phyloP scores from a whole-genome alignment of 2,888 invertebrate species.

The Parnassius smintheus region DNA sequence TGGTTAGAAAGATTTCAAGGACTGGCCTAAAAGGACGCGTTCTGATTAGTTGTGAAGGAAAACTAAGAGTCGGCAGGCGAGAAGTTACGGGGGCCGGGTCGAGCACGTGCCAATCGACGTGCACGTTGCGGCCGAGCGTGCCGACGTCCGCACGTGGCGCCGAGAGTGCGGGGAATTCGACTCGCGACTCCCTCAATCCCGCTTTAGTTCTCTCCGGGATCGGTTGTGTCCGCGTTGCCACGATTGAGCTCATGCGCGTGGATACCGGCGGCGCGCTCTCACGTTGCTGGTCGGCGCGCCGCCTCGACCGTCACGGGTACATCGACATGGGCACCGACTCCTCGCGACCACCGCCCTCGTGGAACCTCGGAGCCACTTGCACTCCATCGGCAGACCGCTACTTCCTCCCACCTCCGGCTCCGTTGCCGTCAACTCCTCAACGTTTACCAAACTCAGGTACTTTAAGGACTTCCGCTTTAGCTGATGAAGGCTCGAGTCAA shows the following conservation, averaged over 20 bases:
- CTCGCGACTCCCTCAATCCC: conserved; percentile 57
- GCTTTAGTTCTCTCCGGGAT: conserved; percentile 59
- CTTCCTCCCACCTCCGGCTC: conserved; percentile 25
- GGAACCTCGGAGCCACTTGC: conserved; percentile 42
- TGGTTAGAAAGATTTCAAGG: background rate
- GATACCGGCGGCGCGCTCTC: conserved; percentile 57
- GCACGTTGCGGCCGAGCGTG: conserved; percentile 61
- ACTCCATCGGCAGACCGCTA: conserved; percentile 21
- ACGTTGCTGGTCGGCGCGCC: conserved; percentile 50
- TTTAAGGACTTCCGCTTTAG: background rate
- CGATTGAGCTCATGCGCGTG: conserved; percentile 50
- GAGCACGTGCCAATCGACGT: conserved; percentile 46
- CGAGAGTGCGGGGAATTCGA: conserved; percentile 35
- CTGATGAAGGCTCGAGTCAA: no score
- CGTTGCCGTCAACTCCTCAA: conserved; percentile 14
- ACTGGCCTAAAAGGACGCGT: conserved; percentile 3
- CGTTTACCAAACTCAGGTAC: conserved; percentile 18
- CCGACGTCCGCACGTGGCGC: conserved; percentile 55
- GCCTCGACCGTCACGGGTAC: conserved; percentile 79
- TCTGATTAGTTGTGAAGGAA: background rate
- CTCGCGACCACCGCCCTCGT: conserved; percentile 15
- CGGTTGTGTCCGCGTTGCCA: conserved; percentile 59
- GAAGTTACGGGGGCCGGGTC: conserved; percentile 28
- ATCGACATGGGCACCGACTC: conserved; percentile 74
- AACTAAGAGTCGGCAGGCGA: conserved; percentile 14